Evolutionary conservation across 37 sponge, comb jelly and placozoan genomes (phyloP).

Genomic region (Tethya wilhelma): DNA sequence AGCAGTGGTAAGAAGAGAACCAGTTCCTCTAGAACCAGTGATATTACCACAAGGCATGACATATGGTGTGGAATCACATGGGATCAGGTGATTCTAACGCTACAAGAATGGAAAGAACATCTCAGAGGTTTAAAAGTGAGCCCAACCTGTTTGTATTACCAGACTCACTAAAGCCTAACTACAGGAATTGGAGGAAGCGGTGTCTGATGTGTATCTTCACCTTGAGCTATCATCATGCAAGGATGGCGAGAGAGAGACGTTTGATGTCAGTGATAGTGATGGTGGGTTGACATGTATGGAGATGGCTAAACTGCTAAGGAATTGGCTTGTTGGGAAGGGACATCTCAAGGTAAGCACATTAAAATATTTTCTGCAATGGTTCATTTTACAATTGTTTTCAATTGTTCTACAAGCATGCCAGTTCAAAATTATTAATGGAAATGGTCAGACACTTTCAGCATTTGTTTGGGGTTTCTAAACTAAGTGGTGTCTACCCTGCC

Average conservation of each 20-base stretch:
- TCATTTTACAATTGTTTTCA: too few relatives aligned
- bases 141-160: not conserved
- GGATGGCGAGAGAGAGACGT: not conserved
- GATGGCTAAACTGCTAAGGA: constrained; percentile 29
- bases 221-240: not conserved
- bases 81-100: constrained; percentile 53
- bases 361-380: not conserved
- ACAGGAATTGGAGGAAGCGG: constrained; percentile 31
- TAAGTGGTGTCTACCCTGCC: constrained; percentile 53
- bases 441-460: constrained; percentile 71
- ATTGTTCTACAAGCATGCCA: not conserved
- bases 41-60: constrained; percentile 29
- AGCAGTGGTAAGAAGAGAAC: not conserved
- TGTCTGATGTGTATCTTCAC: constrained; percentile 26
- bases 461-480: constrained; percentile 51
- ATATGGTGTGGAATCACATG: constrained; percentile 65
- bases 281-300: not conserved
- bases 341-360: constrained; percentile 14
- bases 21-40: not conserved
- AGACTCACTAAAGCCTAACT: not conserved
- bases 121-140: constrained; percentile 49
- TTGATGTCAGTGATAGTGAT: not conserved
- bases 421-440: constrained; percentile 20
- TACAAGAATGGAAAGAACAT: constrained; percentile 40
- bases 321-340: constrained; percentile 23